Conservation (phyloP, 2,113 vertebrate species). For the Cinclus cinclus region DNA sequence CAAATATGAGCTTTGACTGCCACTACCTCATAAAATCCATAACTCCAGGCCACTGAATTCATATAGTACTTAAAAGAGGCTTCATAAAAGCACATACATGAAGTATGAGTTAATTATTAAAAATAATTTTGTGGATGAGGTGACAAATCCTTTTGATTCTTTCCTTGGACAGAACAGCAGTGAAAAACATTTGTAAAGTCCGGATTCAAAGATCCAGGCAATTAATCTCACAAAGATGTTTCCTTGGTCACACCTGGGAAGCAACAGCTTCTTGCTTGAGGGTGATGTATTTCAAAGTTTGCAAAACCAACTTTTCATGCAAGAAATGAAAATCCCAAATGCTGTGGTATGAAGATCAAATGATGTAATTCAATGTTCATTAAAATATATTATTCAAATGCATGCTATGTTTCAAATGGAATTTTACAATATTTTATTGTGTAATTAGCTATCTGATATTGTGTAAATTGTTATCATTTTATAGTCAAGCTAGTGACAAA, state of each 20-base stretch:
- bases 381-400: neutral
- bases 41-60: neutral
- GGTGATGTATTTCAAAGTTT: neutral
- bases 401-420: neutral
- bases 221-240: neutral
- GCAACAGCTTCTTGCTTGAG: neutral
- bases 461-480: neutral
- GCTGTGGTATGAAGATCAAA: neutral
- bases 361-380: neutral
- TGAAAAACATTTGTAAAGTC: neutral
- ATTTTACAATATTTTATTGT: neutral
- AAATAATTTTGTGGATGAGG: neutral
- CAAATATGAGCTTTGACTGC: neutral
- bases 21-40: neutral
- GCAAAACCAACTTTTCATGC: neutral
- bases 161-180: neutral
- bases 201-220: neutral
- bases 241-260: neutral
- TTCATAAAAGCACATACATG: neutral
- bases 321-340: neutral
- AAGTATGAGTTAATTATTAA: neutral
- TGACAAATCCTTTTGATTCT: neutral
- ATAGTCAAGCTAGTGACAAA: neutral
- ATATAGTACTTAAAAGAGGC: neutral
- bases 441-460: neutral